phyloP scores from a whole-genome alignment of 2,888 invertebrate species.

The Auanema freiburgensis region DNA sequence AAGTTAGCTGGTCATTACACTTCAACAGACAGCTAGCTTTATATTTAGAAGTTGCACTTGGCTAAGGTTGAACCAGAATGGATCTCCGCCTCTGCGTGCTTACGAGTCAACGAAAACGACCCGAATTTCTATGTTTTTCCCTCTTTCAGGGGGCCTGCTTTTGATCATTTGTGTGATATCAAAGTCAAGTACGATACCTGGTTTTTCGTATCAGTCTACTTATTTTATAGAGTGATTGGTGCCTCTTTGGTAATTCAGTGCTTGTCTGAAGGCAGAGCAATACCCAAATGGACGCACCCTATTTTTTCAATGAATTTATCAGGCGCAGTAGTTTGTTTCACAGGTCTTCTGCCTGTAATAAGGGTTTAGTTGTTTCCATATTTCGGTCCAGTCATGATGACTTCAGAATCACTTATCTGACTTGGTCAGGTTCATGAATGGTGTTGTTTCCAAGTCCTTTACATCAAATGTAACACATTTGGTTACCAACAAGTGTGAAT shows the following conservation, averaged over 20 bases:
- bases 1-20: constrained; percentile 6
- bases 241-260: constrained; percentile 33
- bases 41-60: constrained; percentile 14
- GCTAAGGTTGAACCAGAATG: constrained; percentile 28
- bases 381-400: not conserved
- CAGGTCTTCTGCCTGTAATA: constrained; percentile 18
- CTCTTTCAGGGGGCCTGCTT: constrained; percentile 25
- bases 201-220: not conserved
- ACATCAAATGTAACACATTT: constrained; percentile 40
- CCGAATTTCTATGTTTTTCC: constrained; percentile 34
- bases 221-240: constrained; percentile 26
- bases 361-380: constrained; percentile 19
- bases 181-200: constrained; percentile 9
- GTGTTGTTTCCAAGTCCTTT: constrained; percentile 23
- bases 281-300: constrained; percentile 38
- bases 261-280: constrained; percentile 17
- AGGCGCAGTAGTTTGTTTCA: constrained; percentile 33
- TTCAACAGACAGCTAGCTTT: too few relatives aligned
- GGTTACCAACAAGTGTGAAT: constrained; percentile 35
- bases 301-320: constrained; percentile 34
- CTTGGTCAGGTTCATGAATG: constrained; percentile 39
- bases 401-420: constrained; percentile 25
- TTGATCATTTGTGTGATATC: constrained; percentile 11
- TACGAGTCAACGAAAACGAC: constrained; percentile 2
- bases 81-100: constrained; percentile 18